A percentile compares a stretch with the other conserved stretches of the same genome.
phyloP scores from a whole-genome alignment of 2,113 vertebrate species.

The Apus apus region DNA sequence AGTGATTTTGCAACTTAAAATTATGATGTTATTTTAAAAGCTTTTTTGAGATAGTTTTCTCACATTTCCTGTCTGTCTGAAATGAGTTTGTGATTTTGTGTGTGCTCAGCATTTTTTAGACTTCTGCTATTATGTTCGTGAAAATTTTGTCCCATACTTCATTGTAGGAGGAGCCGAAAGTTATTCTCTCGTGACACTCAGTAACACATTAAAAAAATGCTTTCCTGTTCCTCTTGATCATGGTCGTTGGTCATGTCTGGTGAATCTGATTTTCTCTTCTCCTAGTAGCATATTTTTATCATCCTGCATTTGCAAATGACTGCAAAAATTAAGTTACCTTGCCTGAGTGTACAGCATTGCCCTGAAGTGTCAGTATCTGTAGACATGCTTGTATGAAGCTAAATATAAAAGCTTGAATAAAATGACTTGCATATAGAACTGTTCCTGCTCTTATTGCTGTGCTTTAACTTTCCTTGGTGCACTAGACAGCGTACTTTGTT shows the following conservation, averaged over 20 bases:
- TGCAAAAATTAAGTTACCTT: background rate
- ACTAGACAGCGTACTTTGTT: accelerated
- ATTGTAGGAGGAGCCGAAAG: background rate
- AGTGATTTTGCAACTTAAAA: background rate
- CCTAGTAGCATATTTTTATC: background rate
- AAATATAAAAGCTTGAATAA: background rate
- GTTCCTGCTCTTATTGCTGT: background rate
- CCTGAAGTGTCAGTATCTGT: background rate
- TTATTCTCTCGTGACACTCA: background rate
- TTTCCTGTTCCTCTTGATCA: background rate
- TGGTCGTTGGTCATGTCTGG: background rate
- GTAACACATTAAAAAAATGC: background rate
- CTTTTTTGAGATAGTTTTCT: background rate
- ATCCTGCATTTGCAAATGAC: background rate
- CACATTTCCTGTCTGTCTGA: background rate
- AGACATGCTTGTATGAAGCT: background rate
- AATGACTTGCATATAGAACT: background rate
- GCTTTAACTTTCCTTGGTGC: background rate
- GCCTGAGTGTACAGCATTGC: background rate
- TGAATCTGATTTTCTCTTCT: background rate
- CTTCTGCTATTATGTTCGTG: background rate
- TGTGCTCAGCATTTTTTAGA: background rate
- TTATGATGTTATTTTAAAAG: background rate
- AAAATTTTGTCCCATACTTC: background rate
- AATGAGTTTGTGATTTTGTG: background rate